Percentiles rank a stretch among this genome's conserved stretches.
Conservation (phyloP, 2,888 invertebrate species). For the Drosophila neotestacea region DNA sequence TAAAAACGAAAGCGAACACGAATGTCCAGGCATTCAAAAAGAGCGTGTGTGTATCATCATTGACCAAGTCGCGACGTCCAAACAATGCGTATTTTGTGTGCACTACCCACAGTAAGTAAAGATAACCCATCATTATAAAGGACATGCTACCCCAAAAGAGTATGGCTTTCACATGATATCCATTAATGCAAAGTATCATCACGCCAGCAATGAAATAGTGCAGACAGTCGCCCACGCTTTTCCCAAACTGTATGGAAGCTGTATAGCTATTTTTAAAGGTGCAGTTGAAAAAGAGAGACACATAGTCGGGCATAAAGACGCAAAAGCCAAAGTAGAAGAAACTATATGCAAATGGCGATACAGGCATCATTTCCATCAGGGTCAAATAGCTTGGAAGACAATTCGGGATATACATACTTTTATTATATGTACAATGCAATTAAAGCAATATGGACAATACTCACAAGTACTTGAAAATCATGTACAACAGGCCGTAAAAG, state of each 20-base stretch:
- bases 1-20: neutral
- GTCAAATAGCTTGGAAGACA: slow-evolving; percentile 50
- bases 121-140: slow-evolving; percentile 32
- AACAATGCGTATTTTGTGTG: slow-evolving; percentile 14
- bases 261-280: neutral
- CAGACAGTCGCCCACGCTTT: slow-evolving; percentile 30
- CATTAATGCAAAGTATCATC: slow-evolving; percentile 34
- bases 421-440: neutral
- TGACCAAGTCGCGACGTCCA: neutral
- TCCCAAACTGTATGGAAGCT: slow-evolving; percentile 25
- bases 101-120: slow-evolving; percentile 19
- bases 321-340: slow-evolving; percentile 35
- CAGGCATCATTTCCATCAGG: slow-evolving; percentile 47
- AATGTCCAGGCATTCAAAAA: slow-evolving; percentile 19
- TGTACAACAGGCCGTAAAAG: neutral
- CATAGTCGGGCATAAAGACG: slow-evolving; percentile 28
- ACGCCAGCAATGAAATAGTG: slow-evolving; percentile 36
- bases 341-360: slow-evolving; percentile 33
- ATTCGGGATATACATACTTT: slow-evolving; percentile 21
- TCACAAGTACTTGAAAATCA: slow-evolving; percentile 46
- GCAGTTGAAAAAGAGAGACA: slow-evolving; percentile 15
- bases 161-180: slow-evolving; percentile 30
- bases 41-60: neutral
- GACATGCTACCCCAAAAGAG: slow-evolving; percentile 47
- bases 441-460: neutral